A percentile compares a stretch with the other conserved stretches of the same genome.
Conservation (phyloP, 1,140 invertebrate genomes). For the Musca vetustissima region DNA sequence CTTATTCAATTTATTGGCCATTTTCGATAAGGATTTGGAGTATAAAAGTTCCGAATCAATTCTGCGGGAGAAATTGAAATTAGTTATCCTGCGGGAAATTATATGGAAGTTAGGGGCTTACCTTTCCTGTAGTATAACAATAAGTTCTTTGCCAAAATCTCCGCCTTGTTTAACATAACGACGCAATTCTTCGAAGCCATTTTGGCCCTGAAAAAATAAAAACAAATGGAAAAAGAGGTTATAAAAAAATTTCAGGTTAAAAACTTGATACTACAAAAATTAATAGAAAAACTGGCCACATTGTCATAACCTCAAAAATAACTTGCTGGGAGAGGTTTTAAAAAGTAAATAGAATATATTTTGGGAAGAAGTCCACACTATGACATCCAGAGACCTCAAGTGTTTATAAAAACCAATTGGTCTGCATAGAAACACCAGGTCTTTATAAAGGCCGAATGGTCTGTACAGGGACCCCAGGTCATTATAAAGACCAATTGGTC, state of each 20-base stretch:
- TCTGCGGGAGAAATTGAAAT: conserved; percentile 57
- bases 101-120: conserved; percentile 52
- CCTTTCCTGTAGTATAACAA: conserved; percentile 88
- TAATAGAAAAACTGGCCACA: neutral
- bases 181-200: conserved; percentile 89
- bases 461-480: too few relatives aligned
- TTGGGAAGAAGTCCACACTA: too few relatives aligned
- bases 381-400: too few relatives aligned
- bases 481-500: too few relatives aligned
- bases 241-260: neutral
- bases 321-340: too few relatives aligned
- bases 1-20: conserved; percentile 82
- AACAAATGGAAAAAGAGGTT: neutral
- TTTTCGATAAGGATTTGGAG: conserved; percentile 84
- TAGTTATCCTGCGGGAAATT: neutral
- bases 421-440: too few relatives aligned
- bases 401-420: too few relatives aligned
- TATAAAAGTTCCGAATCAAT: conserved; percentile 87
- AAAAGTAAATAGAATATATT: too few relatives aligned
- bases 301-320: neutral
- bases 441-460: too few relatives aligned
- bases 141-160: conserved; percentile 91
- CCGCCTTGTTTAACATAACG: conserved; percentile 90
- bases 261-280: neutral
- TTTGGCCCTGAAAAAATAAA: conserved; percentile 71